Base-by-base conservation (phyloP, 2,113 vertebrate genomes). In the Heterotis niloticus region DNA sequence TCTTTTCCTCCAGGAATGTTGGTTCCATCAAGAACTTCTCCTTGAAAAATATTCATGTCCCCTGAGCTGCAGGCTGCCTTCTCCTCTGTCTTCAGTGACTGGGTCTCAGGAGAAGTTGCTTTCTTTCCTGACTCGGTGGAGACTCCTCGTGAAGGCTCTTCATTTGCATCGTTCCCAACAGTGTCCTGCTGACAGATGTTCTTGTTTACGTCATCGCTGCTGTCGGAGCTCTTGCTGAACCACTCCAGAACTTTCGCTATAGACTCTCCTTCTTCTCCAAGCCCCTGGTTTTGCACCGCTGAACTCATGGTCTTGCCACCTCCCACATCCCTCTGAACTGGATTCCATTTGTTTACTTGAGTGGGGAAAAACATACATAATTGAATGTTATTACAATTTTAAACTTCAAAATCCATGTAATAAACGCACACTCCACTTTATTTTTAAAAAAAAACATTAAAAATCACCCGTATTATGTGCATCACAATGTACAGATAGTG, bases 171-270 rank as follows among this genome's bases (percentile, higher is more conserved):
- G 0, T 84, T 59, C 2, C 80, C 73, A 24, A 80, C 82, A 51
- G 75, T 69, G 28, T 80, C 73, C 64, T 82, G 77, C 0, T 66
- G 70, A 60, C 23, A 26, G 0, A 82, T 84, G 0, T 85, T 81
- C 14, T 66, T 18, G 17, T 85, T 80, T 83, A 81, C 87, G 16
- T 91, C 88, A 14, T 56, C 83, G 84, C 87, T 90, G 85, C 87
- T 90, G 86, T 89, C 88, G 74, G 89, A 91, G 89, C 95, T 97
- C 87, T 95, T 93, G 88, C 89, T 93, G 89, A 99, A 98, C 96
- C 96, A 98, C 77, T 96, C 96, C 86, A 99, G 86, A 78, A 97
- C 95, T 91, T 96, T 96, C 70, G 93, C 89, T 62, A 99, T 94
- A 83, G 95, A 95, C 78, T 95, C 91, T 60, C 94, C 86, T 0